Evolutionary conservation across 1,140 invertebrate genomes (phyloP), one percentile per base, ranked within the genome.

Genomic region (Ladona fulva): DNA sequence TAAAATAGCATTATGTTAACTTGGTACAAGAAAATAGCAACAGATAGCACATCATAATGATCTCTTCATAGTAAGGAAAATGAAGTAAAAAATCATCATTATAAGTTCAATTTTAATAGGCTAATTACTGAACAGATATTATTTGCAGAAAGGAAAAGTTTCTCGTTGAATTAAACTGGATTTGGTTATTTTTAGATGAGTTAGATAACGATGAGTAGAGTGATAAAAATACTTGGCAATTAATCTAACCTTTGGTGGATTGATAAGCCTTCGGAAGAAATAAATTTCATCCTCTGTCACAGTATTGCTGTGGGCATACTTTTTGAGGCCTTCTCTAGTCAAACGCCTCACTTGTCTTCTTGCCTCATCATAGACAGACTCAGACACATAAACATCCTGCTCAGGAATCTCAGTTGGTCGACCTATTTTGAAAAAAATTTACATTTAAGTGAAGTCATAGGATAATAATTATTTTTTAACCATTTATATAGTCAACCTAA

Each of bases 211-310:
- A 37, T 59, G 19, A 78, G 22, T 75, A 75, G 73, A 42, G 42
- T 29, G 25, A 24, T 78, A 75, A 44, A 14, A 76, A 59, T 78
- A 24, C 24, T 74, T 42, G 7, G 10, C 19, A n/a, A 79, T 14
- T 24, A 59, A 74, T 81, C 83, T 84, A 86, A 93, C 92, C 87
- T 93, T 94, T 78, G 90, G 87, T 24, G 93, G 92, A 84, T 91
- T 91, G 29, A 93, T 90, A 6, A 91, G 86, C 73, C 92, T 90
- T 76, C 92, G 89, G 85, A 97, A 97, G 84, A 92, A 94, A 82
- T 95, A 96, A 59, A 97, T 91, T 88, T 99, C 97, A 87, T 99
- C 97, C 80, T 96, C 92, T 11, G 91, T 93, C 5, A 99, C 96
- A 22, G 90, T 86, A 16, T 91, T 89, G 52, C 92, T 92, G 81